Conservation (phyloP, 2,797 vertebrate genomes). For the Microhierax caerulescens region DNA sequence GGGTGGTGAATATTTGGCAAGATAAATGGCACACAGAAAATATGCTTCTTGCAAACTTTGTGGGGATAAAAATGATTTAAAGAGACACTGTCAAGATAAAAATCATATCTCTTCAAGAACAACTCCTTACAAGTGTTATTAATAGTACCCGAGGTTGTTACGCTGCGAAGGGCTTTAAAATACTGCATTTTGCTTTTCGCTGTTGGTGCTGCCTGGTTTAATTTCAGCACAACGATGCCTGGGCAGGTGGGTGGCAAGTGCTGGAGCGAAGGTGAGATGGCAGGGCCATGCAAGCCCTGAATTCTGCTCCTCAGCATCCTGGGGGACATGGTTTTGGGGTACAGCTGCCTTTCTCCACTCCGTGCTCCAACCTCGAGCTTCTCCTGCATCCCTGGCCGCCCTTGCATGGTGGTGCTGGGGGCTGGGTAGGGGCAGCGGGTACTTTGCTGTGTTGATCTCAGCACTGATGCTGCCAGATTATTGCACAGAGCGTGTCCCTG, state of each 20-base stretch:
- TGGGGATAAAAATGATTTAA: slow-evolving; percentile 58
- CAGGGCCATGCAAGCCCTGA: accelerated
- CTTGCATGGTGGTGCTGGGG: accelerated
- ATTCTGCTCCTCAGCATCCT: background rate
- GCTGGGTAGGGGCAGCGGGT: background rate
- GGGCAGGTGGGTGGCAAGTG: background rate
- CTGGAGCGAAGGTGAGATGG: accelerated
- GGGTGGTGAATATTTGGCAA: background rate
- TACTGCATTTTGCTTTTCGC: background rate
- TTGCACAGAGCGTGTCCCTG: background rate
- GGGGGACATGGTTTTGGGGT: accelerated
- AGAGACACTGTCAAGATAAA: slow-evolving; percentile 42
- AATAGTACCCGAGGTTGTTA: slow-evolving; percentile 13
- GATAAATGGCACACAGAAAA: slow-evolving; percentile 10
- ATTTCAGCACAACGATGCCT: accelerated
- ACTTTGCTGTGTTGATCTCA: accelerated
- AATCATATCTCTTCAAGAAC: slow-evolving; percentile 58
- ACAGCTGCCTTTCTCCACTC: background rate
- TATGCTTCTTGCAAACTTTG: background rate
- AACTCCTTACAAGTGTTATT: slow-evolving; percentile 53
- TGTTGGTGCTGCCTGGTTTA: background rate
- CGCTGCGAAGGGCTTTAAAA: slow-evolving; percentile 23
- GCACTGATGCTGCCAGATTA: accelerated
- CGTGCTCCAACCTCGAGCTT: accelerated
- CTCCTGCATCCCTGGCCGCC: background rate